Evolutionary conservation across 2,113 vertebrate genomes (phyloP).

Genomic region (Caranx melampygus): DNA sequence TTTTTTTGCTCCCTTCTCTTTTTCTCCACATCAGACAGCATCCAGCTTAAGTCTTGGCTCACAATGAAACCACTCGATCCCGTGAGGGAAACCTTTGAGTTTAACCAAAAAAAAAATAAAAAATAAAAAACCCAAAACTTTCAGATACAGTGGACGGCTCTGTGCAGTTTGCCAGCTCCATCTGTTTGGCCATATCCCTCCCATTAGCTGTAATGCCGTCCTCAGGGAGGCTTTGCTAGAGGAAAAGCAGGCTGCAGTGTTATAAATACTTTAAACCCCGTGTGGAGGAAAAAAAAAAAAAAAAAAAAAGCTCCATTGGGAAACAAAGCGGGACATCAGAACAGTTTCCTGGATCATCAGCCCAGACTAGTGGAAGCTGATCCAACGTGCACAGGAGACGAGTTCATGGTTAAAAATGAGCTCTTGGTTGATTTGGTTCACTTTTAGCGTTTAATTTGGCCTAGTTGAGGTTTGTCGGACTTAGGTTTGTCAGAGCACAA

Average conservation of each 20-base stretch:
- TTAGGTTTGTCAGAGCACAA: background rate
- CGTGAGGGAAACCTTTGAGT: conserved; percentile 8
- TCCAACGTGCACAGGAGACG: conserved; percentile 15
- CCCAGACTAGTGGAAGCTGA: conserved; percentile 11
- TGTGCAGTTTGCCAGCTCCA: conserved; percentile 53
- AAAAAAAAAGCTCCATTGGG: conserved; percentile 48
- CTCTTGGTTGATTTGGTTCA: background rate
- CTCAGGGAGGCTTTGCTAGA: conserved; percentile 49
- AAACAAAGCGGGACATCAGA: conserved; percentile 47
- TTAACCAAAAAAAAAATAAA: conserved; percentile 1
- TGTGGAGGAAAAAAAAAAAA: conserved; percentile 56
- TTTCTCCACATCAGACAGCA: background rate
- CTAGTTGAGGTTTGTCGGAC: background rate
- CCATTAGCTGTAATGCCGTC: conserved; percentile 64
- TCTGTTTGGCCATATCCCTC: conserved; percentile 67
- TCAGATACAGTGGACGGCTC: conserved; percentile 13
- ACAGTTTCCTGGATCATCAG: conserved; percentile 41
- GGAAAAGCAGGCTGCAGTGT: conserved; percentile 48
- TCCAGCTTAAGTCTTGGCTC: conserved; percentile 4
- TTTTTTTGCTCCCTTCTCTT: background rate
- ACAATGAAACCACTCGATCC: background rate
- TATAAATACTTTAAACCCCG: conserved; percentile 70
- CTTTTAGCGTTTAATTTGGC: background rate
- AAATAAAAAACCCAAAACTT: conserved; percentile 14
- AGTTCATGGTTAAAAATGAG: conserved; percentile 15